Conservation (phyloP, 1,140 invertebrate species). For the Sarcophaga bullata region DNA sequence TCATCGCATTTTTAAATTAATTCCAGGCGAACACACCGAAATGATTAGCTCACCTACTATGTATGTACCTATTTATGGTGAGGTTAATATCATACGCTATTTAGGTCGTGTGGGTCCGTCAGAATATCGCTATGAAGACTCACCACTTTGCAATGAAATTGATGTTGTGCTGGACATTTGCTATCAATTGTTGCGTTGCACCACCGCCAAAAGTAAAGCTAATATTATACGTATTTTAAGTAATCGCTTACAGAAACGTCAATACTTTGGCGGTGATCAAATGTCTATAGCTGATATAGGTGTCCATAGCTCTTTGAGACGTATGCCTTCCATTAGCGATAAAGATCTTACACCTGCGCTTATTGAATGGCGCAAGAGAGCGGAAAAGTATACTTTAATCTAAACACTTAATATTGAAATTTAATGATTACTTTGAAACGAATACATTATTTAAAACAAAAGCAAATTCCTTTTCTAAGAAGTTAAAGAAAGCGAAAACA, state of each 20-base stretch:
- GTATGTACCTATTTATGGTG: constrained; percentile 64
- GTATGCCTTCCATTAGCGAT: constrained; percentile 57
- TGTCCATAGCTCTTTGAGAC: constrained; percentile 60
- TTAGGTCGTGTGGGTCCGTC: constrained; percentile 60
- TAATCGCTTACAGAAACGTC: constrained; percentile 56
- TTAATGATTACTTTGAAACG: too few relatives aligned
- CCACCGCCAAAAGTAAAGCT: constrained; percentile 56
- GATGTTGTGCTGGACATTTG: constrained; percentile 63
- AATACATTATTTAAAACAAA: too few relatives aligned
- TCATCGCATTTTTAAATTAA: background rate
- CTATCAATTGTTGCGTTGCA: constrained; percentile 62
- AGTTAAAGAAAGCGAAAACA: too few relatives aligned
- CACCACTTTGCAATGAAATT: constrained; percentile 59
- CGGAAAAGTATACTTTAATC: constrained; percentile 55
- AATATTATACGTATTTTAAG: constrained; percentile 57
- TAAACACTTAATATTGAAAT: constrained; percentile 43
- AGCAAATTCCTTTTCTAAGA: too few relatives aligned
- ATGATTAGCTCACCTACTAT: constrained; percentile 65
- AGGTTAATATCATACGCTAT: constrained; percentile 63
- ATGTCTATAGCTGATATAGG: constrained; percentile 63
- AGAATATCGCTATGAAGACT: constrained; percentile 60
- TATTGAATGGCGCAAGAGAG: constrained; percentile 58
- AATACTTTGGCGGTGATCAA: constrained; percentile 59
- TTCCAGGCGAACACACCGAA: constrained; percentile 61
- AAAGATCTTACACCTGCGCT: constrained; percentile 61